Base-by-base conservation (phyloP, 2,113 vertebrate genomes). In the Microtus montanus region DNA sequence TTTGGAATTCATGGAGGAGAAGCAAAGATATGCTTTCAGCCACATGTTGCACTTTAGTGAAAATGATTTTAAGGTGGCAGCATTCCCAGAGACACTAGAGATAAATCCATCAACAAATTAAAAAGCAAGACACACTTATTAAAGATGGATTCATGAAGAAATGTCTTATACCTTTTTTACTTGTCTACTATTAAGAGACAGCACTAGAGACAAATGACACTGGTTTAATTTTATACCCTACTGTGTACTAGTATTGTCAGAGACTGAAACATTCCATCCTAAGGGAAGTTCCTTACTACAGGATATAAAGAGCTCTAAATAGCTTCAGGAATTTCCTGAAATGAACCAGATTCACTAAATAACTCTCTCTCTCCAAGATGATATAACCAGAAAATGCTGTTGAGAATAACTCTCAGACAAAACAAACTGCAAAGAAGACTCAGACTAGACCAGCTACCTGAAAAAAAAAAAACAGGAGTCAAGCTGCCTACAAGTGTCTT, bases 201-300 rank as follows among this genome's bases (percentile, higher is more conserved):
- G 24, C 7, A 54, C 28, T 5, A 9, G 1, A 80, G 19, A 5
- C 61, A 44, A 1, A 2, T 14, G 20, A 12, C 20, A 3, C 28
- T 61, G 41, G n/a, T 28, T 84, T 54, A 47, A 33, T 54, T 26
- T 77, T 63, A 52, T 20, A 1, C 52, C n/a, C 4, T 87, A 22
- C 22, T 61, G 12, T 4, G 2, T 38, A 15, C 17, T 82, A 58
- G 12, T 14, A 20, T 38, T 6, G 5, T 22, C 52, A 54, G 52
- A 82, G 11, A n/a, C 35, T 7, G 35, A 71, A 71, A 71, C 12
- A 44, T 24, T 24, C 5, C 0, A 6, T 61, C 24, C 54, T 52
- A 52, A n/a, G 79, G 30, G 22, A 82, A 82, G 7, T 6, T 26
- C 3, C n/a, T 61, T 61, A 82, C 5, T 41, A 7, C 12, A 26